Evolutionary conservation across 2,888 invertebrate species (phyloP).

Genomic region (Lymantria monacha): DNA sequence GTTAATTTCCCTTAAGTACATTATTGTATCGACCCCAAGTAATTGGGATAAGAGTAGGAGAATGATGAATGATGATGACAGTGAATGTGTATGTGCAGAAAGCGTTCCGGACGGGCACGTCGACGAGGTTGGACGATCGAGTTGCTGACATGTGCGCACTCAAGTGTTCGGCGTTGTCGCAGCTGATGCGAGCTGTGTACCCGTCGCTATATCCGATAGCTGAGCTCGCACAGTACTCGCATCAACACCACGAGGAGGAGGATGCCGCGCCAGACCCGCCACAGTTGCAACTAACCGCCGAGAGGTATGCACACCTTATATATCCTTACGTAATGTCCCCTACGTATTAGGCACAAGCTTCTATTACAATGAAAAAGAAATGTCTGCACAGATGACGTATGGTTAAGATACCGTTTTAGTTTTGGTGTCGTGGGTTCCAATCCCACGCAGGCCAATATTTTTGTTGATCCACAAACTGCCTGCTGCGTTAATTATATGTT

Average conservation of each 20-base stretch:
- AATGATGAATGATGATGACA: too few relatives aligned
- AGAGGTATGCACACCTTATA: conserved; percentile 79
- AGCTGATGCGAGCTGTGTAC: conserved; percentile 92
- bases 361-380: too few relatives aligned
- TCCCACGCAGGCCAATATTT: too few relatives aligned
- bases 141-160: conserved; percentile 96
- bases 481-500: too few relatives aligned
- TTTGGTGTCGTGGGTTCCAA: too few relatives aligned
- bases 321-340: background rate
- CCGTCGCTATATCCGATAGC: conserved; percentile 90
- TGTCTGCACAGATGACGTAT: too few relatives aligned
- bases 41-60: too few relatives aligned
- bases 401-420: too few relatives aligned
- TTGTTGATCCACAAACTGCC: too few relatives aligned
- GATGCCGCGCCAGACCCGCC: conserved; percentile 84
- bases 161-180: conserved; percentile 91
- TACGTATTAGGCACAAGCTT: background rate
- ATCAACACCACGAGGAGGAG: conserved; percentile 34
- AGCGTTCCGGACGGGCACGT: conserved; percentile 94
- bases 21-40: too few relatives aligned
- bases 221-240: conserved; percentile 85
- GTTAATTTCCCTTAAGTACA: too few relatives aligned
- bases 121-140: conserved; percentile 95
- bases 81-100: conserved; percentile 76
- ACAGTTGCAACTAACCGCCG: conserved; percentile 92